These are phyloP conservation scores for Amazona vittata DNA, from an alignment of 2,113 vertebrate species.

Conservation along the genomic window DNA sequence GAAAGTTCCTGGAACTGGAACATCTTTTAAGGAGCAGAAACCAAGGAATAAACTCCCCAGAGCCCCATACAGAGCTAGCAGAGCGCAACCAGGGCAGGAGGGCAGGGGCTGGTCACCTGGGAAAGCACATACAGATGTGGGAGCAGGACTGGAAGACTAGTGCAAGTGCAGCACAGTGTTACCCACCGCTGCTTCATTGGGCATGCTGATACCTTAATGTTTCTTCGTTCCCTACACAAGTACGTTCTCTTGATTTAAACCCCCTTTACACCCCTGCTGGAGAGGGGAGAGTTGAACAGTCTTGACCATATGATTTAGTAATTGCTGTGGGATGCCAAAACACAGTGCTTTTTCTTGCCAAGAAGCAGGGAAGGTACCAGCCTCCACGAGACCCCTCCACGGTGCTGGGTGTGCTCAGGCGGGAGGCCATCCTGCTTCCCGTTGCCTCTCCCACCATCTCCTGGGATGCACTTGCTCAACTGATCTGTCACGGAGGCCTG, in stretches of 20 bases:
- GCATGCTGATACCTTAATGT: not conserved
- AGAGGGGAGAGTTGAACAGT: not conserved
- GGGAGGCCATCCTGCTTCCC: accelerated
- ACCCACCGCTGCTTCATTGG: not conserved
- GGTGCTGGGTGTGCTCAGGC: not conserved
- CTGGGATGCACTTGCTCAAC: not conserved
- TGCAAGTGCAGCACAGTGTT: not conserved
- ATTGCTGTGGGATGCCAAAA: not conserved
- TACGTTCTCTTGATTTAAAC: not conserved
- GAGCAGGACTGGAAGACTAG: not conserved
- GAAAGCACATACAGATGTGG: not conserved
- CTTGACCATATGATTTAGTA: not conserved
- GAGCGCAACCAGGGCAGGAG: not conserved
- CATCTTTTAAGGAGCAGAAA: not conserved
- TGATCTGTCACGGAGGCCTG: accelerated
- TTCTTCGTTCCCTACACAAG: not conserved
- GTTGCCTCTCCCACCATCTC: not conserved
- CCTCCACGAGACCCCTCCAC: accelerated
- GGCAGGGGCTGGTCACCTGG: not conserved
- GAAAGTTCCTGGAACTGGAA: not conserved
- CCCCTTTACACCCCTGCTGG: not conserved
- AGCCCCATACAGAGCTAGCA: not conserved
- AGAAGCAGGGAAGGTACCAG: not conserved
- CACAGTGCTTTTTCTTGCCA: not conserved
- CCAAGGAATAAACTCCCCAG: not conserved